Conservation (phyloP, 2,113 vertebrate species). For the Variabilichromis moorii region DNA sequence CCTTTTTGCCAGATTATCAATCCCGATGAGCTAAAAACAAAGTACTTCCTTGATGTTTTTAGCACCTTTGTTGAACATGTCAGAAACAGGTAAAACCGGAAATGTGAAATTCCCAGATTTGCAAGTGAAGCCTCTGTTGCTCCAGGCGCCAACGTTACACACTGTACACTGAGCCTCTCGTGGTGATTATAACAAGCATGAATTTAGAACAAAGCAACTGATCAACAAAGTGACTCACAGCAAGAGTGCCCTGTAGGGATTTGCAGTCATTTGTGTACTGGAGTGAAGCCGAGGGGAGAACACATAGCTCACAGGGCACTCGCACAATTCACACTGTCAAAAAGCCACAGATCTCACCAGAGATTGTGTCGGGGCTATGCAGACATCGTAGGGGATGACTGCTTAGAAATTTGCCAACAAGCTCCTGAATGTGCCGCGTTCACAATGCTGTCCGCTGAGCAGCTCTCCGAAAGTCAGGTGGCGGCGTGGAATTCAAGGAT, state of each 20-base stretch:
- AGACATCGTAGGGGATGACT: background rate
- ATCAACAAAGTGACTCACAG: background rate
- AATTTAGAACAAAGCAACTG: background rate
- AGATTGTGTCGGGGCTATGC: background rate
- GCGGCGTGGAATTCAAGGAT: background rate
- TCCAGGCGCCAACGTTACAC: background rate
- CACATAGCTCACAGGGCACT: constrained; percentile 3
- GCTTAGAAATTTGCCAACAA: background rate
- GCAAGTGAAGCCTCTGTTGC: background rate
- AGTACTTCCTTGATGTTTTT: background rate
- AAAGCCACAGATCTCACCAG: background rate
- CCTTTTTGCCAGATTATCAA: background rate
- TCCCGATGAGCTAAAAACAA: background rate
- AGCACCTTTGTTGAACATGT: background rate
- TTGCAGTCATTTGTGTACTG: constrained; percentile 13
- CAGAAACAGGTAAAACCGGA: background rate
- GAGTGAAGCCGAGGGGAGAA: background rate
- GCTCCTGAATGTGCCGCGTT: background rate
- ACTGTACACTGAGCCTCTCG: background rate
- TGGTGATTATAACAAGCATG: background rate
- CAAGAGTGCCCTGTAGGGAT: background rate
- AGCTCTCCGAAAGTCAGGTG: background rate
- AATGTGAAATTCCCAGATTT: background rate
- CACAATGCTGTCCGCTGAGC: background rate
- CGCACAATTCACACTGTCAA: background rate